A percentile compares a stretch with the other conserved stretches of the same genome.
These are phyloP conservation scores for Tetragonula carbonaria DNA, from an alignment of 2,888 invertebrate species.

Conservation along the genomic window DNA sequence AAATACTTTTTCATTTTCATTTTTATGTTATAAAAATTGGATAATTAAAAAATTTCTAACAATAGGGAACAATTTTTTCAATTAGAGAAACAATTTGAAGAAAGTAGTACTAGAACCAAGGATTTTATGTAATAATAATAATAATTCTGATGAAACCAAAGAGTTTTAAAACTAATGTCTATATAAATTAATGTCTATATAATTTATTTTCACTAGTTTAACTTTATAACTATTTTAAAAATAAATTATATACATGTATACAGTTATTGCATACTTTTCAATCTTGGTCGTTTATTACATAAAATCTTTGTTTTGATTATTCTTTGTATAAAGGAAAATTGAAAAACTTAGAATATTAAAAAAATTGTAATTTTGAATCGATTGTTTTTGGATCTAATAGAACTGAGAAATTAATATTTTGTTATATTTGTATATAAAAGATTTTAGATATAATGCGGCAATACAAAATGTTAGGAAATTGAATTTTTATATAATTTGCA, in stretches of 20 bases:
- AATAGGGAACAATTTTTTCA: slow-evolving; percentile 18
- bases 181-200: slow-evolving; percentile 39
- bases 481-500: slow-evolving; percentile 54
- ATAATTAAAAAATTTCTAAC: slow-evolving; percentile 17
- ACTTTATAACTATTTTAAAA: slow-evolving; percentile 44
- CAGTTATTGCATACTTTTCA: slow-evolving; percentile 24
- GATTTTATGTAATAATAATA: slow-evolving; percentile 76
- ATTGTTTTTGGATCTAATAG: slow-evolving; percentile 14
- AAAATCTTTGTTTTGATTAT: slow-evolving; percentile 65
- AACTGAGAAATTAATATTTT: slow-evolving; percentile 35
- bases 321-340: slow-evolving; percentile 23
- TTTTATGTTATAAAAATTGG: slow-evolving; percentile 17
- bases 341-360: slow-evolving; percentile 4
- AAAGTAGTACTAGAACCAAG: slow-evolving; percentile 48
- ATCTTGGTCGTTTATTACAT: slow-evolving; percentile 63
- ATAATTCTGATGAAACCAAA: slow-evolving; percentile 69
- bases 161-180: slow-evolving; percentile 56
- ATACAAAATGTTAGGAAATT: slow-evolving; percentile 43
- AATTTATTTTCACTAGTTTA: slow-evolving; percentile 61
- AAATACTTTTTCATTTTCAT: not conserved
- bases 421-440: slow-evolving; percentile 59
- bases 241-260: slow-evolving; percentile 21
- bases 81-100: slow-evolving; percentile 15
- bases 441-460: slow-evolving; percentile 43
- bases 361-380: slow-evolving; percentile 18